Evolutionary conservation across 2,888 invertebrate genomes (phyloP).

Genomic region (Diadegma fenestrale): DNA sequence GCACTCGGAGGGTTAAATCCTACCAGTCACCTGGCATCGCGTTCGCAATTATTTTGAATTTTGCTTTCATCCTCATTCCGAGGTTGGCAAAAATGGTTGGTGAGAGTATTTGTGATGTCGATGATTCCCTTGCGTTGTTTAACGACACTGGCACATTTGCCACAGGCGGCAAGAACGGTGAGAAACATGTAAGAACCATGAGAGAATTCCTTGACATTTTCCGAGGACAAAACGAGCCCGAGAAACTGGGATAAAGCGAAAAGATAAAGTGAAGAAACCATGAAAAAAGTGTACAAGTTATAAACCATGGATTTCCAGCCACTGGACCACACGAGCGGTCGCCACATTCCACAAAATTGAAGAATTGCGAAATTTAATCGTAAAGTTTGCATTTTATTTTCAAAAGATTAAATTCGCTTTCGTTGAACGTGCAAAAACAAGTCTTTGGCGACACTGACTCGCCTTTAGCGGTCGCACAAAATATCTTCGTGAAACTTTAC

Average conservation of each 20-base stretch:
- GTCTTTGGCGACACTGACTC: conserved; percentile 13
- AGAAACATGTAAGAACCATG: conserved; percentile 62
- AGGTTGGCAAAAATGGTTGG: conserved; percentile 27
- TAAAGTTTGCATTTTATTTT: conserved; percentile 45
- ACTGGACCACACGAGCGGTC: conserved; percentile 56
- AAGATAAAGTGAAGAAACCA: conserved; percentile 43
- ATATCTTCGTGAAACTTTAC: not conserved
- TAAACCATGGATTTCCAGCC: conserved; percentile 62
- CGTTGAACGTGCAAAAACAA: not conserved
- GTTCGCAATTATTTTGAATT: conserved; percentile 38
- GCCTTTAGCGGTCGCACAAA: too few species aligned
- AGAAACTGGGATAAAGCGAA: conserved; percentile 64
- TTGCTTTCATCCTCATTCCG: conserved; percentile 20
- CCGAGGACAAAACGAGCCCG: conserved; percentile 58
- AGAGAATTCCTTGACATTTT: conserved; percentile 57
- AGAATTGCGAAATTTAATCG: conserved; percentile 61
- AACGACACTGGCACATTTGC: conserved; percentile 58
- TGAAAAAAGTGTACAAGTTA: conserved; percentile 54
- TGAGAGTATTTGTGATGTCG: conserved; percentile 28
- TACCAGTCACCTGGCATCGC: conserved; percentile 17
- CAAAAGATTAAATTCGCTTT: not conserved
- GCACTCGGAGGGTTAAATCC: not conserved
- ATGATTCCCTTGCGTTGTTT: conserved; percentile 55
- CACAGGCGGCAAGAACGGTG: conserved; percentile 59
- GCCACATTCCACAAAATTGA: conserved; percentile 59